Evolutionary conservation across 2,797 vertebrate genomes (phyloP), one percentile per base, ranked within the genome.

Genomic region (Sandelia bainsii): DNA sequence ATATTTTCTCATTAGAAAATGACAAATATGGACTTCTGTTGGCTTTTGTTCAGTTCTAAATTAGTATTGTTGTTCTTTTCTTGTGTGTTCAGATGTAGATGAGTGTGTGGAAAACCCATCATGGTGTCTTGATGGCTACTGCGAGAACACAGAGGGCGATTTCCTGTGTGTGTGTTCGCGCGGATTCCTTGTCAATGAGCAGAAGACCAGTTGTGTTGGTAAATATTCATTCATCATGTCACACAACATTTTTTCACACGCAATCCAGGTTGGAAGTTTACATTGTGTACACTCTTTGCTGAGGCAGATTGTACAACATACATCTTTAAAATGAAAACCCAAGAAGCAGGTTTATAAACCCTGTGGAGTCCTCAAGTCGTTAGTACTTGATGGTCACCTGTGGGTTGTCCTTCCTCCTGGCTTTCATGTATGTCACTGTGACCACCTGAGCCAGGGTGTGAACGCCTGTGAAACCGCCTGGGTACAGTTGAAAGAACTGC

Each of bases 141-240:
- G 97, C 93, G 91, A 88, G 89, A 98, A 97, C 92, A 97, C 95
- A 0, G 94, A 96, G 57, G 96, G 97, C 68, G 94, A 95, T 82
- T 98, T 96, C 92, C 85, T 93, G 52, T 98, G 96, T 81, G 93
- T 94, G 86, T 98, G 97, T 86, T 92, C 92, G 3, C 85, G 83
- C 17, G 97, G 97, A 53, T 97, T 96, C 87, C 93, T 93, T 81
- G 87, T 94, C 52, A 93, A 91, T 62, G 93, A 95, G 87, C 92
- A 94, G 73, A 95, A 95, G 75, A 96, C 93, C 40, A 91, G 91
- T 75, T 98, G 97, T 49, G 25, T 94, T 70, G 97, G 97, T 98
- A 94, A 95, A 82, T 45, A 51, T 29, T 29, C 29, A 29, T 3
- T 3, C 29, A 7, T 29, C 7, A 29, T 34, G 34, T 34, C 49